A percentile compares a stretch with the other conserved stretches of the same genome.
phyloP scores from a whole-genome alignment of 2,888 invertebrate genomes.

The Crocallis elinguaria region DNA sequence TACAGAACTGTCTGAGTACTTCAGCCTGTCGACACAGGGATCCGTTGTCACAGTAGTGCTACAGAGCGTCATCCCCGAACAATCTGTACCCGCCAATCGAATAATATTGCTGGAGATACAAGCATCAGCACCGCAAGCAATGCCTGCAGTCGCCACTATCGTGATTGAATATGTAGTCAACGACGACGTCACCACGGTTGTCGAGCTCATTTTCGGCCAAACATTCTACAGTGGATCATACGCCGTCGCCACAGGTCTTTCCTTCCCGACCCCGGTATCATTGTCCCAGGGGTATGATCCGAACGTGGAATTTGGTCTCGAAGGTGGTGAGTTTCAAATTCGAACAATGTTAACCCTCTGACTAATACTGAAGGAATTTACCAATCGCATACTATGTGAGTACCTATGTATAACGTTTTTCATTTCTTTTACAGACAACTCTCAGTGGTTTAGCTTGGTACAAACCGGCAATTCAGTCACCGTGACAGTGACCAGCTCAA shows the following conservation, averaged over 20 bases:
- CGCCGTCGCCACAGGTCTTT: conserved; percentile 30
- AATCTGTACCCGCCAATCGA: conserved; percentile 33
- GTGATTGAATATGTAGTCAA: conserved; percentile 15
- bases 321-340: conserved; percentile 41
- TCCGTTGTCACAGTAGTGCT: conserved; percentile 18
- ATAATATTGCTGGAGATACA: conserved; percentile 24
- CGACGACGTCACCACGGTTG: conserved; percentile 2
- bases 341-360: neutral
- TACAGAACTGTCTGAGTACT: conserved; percentile 19
- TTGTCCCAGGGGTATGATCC: conserved; percentile 40
- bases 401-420: too few relatives aligned
- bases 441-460: too few relatives aligned
- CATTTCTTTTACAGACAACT: too few relatives aligned
- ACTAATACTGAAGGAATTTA: too few relatives aligned
- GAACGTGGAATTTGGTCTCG: conserved; percentile 43
- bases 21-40: conserved; percentile 10
- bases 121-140: conserved; percentile 17
- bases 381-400: too few relatives aligned
- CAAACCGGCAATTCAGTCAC: too few relatives aligned
- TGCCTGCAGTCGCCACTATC: conserved; percentile 21
- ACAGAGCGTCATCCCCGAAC: conserved; percentile 38
- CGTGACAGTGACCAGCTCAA: too few relatives aligned
- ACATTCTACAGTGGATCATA: conserved; percentile 45
- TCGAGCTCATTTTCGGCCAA: conserved; percentile 41
- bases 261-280: conserved; percentile 33